Conservation (phyloP, 2,888 invertebrate species). For the Polietes domitor region DNA sequence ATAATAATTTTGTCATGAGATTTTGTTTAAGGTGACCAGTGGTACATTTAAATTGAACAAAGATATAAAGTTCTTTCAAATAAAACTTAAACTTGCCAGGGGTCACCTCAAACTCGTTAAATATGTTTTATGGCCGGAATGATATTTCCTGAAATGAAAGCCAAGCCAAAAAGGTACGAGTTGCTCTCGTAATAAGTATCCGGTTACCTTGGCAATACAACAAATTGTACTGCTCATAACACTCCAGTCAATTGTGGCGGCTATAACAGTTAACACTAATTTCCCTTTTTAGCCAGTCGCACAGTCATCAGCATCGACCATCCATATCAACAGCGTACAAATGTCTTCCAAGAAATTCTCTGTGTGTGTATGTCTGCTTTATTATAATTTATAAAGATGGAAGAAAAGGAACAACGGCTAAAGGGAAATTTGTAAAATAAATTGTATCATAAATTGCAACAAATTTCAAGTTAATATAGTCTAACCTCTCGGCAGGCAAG, state of each 20-base stretch:
- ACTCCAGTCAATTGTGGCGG: not conserved
- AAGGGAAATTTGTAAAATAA: slow-evolving; percentile 46
- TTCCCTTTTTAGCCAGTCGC: not conserved
- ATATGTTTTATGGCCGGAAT: not conserved
- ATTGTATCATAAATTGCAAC: slow-evolving; percentile 63
- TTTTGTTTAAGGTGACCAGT: not conserved
- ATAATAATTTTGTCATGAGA: not conserved
- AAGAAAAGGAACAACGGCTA: not conserved
- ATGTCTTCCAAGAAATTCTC: not conserved
- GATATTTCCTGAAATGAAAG: not conserved
- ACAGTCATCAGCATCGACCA: not conserved
- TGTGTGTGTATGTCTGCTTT: too few relatives aligned
- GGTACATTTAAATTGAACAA: not conserved
- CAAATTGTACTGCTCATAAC: not conserved
- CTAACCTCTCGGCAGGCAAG: not conserved
- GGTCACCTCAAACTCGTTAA: not conserved
- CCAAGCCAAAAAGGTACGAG: not conserved
- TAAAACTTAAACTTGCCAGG: too few relatives aligned
- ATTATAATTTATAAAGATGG: not conserved
- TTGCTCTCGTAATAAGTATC: too few relatives aligned
- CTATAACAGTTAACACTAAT: not conserved
- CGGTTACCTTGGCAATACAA: not conserved
- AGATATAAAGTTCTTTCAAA: too few relatives aligned
- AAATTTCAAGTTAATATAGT: slow-evolving; percentile 59
- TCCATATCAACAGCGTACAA: not conserved